Evolutionary conservation across 2,113 vertebrate species (phyloP).

Genomic region (Nycticorax nycticorax): DNA sequence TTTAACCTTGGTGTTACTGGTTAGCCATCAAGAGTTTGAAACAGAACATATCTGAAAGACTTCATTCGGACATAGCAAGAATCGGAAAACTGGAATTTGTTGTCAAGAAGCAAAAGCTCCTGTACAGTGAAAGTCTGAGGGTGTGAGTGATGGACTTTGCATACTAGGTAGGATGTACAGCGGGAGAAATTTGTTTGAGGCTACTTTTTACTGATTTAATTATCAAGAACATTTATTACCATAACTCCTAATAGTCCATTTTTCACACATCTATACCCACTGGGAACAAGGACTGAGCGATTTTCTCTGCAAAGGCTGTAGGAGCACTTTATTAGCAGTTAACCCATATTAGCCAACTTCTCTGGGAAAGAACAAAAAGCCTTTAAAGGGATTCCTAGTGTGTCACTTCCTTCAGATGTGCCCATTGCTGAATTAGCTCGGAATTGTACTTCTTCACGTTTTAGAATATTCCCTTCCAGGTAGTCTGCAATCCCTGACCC

Average conservation of each 20-base stretch:
- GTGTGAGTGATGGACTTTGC: not conserved
- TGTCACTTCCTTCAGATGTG: not conserved
- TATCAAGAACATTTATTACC: not conserved
- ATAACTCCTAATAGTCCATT: rapidly evolving
- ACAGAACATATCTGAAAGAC: not conserved
- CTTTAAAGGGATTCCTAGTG: not conserved
- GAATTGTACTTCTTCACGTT: not conserved
- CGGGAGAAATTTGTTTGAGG: not conserved
- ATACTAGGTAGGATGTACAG: not conserved
- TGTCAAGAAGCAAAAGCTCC: not conserved
- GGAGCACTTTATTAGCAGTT: not conserved
- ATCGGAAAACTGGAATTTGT: not conserved
- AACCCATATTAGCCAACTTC: not conserved
- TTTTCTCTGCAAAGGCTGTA: not conserved
- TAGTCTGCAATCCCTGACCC: not conserved
- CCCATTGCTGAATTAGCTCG: not conserved
- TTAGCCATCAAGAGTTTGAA: not conserved
- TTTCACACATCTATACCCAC: not conserved
- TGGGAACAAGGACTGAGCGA: not conserved
- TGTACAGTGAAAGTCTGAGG: not conserved
- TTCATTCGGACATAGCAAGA: not conserved
- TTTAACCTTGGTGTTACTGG: conserved; percentile 26
- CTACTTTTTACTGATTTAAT: not conserved
- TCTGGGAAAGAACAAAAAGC: not conserved
- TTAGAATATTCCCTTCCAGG: not conserved